Evolutionary conservation across 2,797 vertebrate species (phyloP).

Genomic region (Cuculus canorus): DNA sequence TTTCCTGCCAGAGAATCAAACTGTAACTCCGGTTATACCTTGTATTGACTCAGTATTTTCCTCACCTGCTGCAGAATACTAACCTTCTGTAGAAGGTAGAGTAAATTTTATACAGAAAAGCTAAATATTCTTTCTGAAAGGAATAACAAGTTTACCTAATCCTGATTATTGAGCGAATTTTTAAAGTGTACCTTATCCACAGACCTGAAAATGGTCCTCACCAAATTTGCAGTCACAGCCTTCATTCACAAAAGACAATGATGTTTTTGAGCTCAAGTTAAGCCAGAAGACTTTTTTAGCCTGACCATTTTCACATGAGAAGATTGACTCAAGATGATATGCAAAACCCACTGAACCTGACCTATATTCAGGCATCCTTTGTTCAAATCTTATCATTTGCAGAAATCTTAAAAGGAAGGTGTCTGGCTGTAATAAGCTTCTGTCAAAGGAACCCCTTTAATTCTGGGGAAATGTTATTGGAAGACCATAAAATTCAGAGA

Average conservation of each 20-base stretch:
- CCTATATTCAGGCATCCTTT: neutral
- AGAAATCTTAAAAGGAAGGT: neutral
- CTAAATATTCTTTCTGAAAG: neutral
- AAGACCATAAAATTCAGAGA: neutral
- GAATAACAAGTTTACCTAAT: neutral
- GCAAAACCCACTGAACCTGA: neutral
- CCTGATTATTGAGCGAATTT: neutral
- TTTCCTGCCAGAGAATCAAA: neutral
- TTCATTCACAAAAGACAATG: neutral
- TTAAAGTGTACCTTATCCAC: neutral
- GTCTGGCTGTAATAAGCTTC: neutral
- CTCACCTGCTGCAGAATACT: neutral
- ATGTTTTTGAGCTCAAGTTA: neutral
- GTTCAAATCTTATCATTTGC: neutral
- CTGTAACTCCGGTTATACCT: neutral
- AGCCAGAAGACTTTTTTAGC: neutral
- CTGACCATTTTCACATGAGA: neutral
- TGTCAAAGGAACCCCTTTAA: neutral
- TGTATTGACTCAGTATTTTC: neutral
- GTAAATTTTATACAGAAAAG: neutral
- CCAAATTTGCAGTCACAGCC: neutral
- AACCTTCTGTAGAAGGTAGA: neutral
- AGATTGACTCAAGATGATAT: neutral
- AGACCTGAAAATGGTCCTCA: neutral
- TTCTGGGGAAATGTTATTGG: neutral